Base-by-base conservation (phyloP, 2,888 invertebrate species). In the Steinernema hermaphroditum region DNA sequence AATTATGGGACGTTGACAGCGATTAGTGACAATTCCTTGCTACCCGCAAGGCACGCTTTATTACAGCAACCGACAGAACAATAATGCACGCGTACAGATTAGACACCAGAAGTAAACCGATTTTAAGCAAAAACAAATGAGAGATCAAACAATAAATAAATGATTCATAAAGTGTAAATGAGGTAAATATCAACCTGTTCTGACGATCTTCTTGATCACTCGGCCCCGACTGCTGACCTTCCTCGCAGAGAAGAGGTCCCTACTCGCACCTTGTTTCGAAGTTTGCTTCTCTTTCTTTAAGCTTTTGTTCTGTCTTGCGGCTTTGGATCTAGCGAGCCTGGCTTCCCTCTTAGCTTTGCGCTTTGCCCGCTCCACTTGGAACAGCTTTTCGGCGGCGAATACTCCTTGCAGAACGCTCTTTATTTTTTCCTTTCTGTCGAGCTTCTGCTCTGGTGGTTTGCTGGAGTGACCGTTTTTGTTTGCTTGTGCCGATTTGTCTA, bases 181-280 rank as follows among this genome's bases (percentile, higher is more conserved):
- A 37, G 37, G 37, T 37, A 37, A 37, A 37, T 37, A 37, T 37
- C n/a, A 46, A 16, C n/a, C 32, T 22, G 27, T n/a, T 24, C 29
- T 29, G 16, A 62, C 62, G 34, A 62, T 27, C 19, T 62, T 62
- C 19, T 62, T 62, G 62, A 62, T 62, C 8, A 62, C 62, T 9
- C 62, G 9, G 29, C 62, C 62, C 16, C 62, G 6, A 14, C 62
- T 62, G 32, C 62, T 62, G 2, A 62, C 62, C 2, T 12, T 6
- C 24, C 24, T 50, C 12, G 12, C 22, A 12, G 37, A 12, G 37
- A 37, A 37, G 37, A 37, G 37, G n/a, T 50, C 50, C 22, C 22
- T 50, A 22, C 24, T 50, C 12, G 2, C 22, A 12, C 24, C 24
- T 22, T 19, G 50, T 2, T 19, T 50, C 24, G 22, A 1, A 50